phyloP scores from a whole-genome alignment of 2,888 invertebrate genomes.

The Atrina japonica region DNA sequence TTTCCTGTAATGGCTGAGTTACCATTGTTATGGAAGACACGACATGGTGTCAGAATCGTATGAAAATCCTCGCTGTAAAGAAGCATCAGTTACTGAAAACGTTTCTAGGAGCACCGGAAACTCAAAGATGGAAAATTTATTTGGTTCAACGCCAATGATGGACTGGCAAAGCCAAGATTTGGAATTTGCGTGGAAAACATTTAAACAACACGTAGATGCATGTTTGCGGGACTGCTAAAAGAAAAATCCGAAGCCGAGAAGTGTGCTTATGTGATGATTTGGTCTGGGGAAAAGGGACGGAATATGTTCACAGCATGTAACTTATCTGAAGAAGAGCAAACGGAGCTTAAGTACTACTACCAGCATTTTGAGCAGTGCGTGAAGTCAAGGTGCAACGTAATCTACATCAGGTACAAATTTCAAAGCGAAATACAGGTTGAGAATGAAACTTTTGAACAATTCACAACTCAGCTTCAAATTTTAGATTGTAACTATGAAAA shows the following conservation, averaged over 20 bases:
- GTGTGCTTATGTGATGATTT: constrained; percentile 44
- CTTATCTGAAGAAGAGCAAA: constrained; percentile 34
- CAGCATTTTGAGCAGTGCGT: constrained; percentile 38
- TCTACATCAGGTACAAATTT: constrained; percentile 37
- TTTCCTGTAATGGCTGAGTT: no score
- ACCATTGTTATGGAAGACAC: no score
- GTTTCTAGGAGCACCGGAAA: background rate
- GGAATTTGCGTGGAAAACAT: constrained; percentile 21
- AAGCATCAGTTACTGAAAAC: no score
- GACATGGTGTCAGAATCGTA: constrained; percentile 14
- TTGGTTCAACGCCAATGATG: constrained; percentile 17
- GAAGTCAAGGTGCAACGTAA: constrained; percentile 34
- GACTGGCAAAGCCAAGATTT: constrained; percentile 14
- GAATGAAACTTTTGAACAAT: constrained; percentile 40
- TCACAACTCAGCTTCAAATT: constrained; percentile 31
- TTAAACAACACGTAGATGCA: constrained; percentile 43
- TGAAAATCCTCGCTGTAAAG: background rate
- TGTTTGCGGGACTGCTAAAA: constrained; percentile 44
- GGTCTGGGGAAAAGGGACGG: constrained; percentile 47
- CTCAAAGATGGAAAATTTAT: background rate
- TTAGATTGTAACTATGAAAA: constrained; percentile 28
- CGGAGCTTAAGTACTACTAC: constrained; percentile 28
- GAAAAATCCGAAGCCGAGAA: constrained; percentile 32
- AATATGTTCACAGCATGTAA: constrained; percentile 40
- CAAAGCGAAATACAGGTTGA: constrained; percentile 21